Base-by-base conservation (phyloP, 2,113 vertebrate genomes). In the Leptocoma aspasia region DNA sequence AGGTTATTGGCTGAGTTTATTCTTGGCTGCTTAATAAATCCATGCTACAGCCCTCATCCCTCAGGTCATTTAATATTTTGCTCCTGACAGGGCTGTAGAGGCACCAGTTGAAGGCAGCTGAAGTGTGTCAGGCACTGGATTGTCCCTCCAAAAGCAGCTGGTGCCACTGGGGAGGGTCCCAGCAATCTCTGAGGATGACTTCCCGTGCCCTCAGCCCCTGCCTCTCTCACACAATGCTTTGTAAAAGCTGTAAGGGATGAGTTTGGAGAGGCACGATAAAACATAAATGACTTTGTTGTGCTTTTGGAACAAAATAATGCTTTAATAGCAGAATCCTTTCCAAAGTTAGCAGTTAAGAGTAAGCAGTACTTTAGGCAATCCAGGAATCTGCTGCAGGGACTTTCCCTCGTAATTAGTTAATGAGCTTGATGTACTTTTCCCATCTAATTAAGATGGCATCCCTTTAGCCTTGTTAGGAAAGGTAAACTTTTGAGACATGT, bases 391-490 rank as follows among this genome's bases (percentile, higher is more conserved):
- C 95, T 96, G 93, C 83, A 78, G 93, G 96, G 96, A 95, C 87
- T 96, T 96, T 86, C 92, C 95, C 89, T 88, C 1, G 7, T 97
- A 96, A 97, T 96, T 95, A 95, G 85, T 94, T 96, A 93, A 96
- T 90, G 84, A 95, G 70, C 68, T 94, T 85, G 80, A 89, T 95
- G 94, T 94, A 75, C 49, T 92, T 97, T 96, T 85, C 87, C 71
- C 91, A 52, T 66, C 90, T 94, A 85, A 95, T 97, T 95, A 93
- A 83, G 83, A 35, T 28, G 35, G n/a, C 49, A 24, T 65, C 33
- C n/a, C 84, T 94, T 92, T 30, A 65, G 86, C 65, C 39, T 82
- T 66, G 72, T 42, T 82, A 66, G 81, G 87, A 87, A 84, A 65
- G 44, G 77, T 76, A 39, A 83, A 71, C 11, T 87, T 75, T 8